Base-by-base conservation (phyloP, 2,888 invertebrate species). In the Nyleta sp. region DNA sequence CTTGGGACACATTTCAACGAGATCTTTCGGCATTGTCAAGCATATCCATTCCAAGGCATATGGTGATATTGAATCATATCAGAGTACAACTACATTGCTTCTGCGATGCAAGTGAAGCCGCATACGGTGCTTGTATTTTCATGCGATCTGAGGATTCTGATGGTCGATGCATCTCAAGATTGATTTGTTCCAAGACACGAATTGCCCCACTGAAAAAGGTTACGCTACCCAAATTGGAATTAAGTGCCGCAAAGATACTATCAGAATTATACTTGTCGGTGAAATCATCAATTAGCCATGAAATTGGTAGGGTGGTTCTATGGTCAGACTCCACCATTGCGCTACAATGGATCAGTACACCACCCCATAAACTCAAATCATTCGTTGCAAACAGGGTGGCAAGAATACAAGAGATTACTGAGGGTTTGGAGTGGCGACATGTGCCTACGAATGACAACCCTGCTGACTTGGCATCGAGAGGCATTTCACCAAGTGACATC, bases 321-420 rank as follows among this genome's bases (percentile, higher is more conserved):
- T 65, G 65, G 65, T 50, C 53, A 8, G 53, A 44, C 44, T 20
- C 20, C 2, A 44, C 31, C 33, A 24, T 38, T 11, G 24, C 24
- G 3, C 24, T 48, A 1, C 48, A 48, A 3, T 48, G 48, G 48
- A 48, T 48, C 1, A n/a, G 13, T 13, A 48, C 22, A 13, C 18
- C 15, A 52, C 52, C 59, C 4, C 52, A 79, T 5, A 2, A 22
- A 0, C 46, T 81, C 4, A 78, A 80, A 40, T 55, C 64, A 0
- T 81, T 81, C 42, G 81, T 70, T 13, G 71, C 42, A 15, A 80
- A 80, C 35, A 48, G 80, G 0, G 73, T 83, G 0, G 15, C 73
- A 0, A 76, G 81, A 15, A 83, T 85, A 4, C 81, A 82, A 50
- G 50, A 60, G 6, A 17, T 70, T 10, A 53, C 68, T 15, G 2